Evolutionary conservation across 2,888 invertebrate species (phyloP), one percentile per base, ranked within the genome.

Genomic region (Drosophila subquinaria): DNA sequence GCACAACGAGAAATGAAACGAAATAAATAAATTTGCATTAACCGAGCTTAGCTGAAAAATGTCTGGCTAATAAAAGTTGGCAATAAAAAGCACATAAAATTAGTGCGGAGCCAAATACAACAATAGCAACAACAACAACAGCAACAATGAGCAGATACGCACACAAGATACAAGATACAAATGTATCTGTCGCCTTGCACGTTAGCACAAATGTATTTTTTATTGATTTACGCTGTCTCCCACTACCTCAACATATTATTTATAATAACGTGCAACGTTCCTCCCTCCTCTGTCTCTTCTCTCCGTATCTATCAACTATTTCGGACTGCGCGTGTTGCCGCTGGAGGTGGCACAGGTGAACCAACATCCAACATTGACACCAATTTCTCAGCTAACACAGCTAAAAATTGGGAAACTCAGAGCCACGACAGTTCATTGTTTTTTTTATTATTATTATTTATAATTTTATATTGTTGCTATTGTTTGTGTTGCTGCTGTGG

Each of bases 11-110:
- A 66, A 61, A 72, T 50, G 68, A 64, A 72, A 79, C 48, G 73
- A 81, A 82, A 79, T 88, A 86, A 85, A 86, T 86, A 86, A 86
- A 86, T 86, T 89, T 78, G 86, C 86, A 89, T 86, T 86, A 86
- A 71, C 74, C 76, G 74, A 63, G 89, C 89, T 86, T 86, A 86
- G 69, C 65, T 67, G 72, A 85, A 85, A 85, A 82, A 85, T 85
- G 87, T 84, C 82, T 75, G 88, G 82, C 76, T 74, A 89, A 89
- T 88, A 89, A 85, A 85, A 88, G 72, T 51, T 75, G 78, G 89
- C 89, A 75, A 89, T 89, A 89, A 89, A 85, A 88, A 85, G 69
- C 85, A 79, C 82, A 89, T 85, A 82, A 88, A 85, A 85, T 89
- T 84, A 87, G 87, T 84, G 81, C 36, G 57, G 69, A 67, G 63